Percentiles rank a stretch among this genome's conserved stretches.
phyloP scores from a whole-genome alignment of 2,888 invertebrate genomes.

The Uropetala carovei region DNA sequence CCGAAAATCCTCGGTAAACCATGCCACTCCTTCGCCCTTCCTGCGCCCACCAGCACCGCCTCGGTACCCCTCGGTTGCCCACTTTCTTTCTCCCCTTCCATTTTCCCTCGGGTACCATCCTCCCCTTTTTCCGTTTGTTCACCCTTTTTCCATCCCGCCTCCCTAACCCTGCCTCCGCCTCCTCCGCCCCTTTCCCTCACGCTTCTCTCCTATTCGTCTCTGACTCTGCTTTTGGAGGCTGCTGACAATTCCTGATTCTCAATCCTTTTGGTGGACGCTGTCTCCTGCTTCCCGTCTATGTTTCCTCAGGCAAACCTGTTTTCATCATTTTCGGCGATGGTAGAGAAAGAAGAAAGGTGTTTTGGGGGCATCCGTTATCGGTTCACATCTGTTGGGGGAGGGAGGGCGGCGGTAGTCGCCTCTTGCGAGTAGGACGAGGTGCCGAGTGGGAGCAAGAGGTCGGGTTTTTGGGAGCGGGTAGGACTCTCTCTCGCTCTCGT shows the following conservation, averaged over 20 bases:
- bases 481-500: background rate
- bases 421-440: background rate
- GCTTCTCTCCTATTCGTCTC: background rate
- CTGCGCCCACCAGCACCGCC: background rate
- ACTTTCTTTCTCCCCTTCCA: background rate
- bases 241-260: slow-evolving; percentile 42
- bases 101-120: too few relatives aligned
- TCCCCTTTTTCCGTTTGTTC: background rate
- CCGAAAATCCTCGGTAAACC: background rate
- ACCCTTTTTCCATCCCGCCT: background rate
- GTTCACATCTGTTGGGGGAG: slow-evolving; percentile 52
- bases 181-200: too few relatives aligned
- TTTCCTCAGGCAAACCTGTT: slow-evolving; percentile 57
- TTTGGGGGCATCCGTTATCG: slow-evolving; percentile 58
- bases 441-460: slow-evolving; percentile 14
- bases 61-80: background rate
- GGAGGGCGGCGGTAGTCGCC: background rate
- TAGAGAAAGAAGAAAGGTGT: slow-evolving; percentile 57
- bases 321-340: slow-evolving; percentile 58
- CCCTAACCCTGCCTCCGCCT: background rate
- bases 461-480: slow-evolving; percentile 35
- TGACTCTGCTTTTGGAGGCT: background rate
- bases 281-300: slow-evolving; percentile 32
- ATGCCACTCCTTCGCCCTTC: background rate
- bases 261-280: slow-evolving; percentile 11